These are phyloP conservation scores for Wiebesia pumilae DNA, from an alignment of 1,140 invertebrate species.

Conservation along the genomic window DNA sequence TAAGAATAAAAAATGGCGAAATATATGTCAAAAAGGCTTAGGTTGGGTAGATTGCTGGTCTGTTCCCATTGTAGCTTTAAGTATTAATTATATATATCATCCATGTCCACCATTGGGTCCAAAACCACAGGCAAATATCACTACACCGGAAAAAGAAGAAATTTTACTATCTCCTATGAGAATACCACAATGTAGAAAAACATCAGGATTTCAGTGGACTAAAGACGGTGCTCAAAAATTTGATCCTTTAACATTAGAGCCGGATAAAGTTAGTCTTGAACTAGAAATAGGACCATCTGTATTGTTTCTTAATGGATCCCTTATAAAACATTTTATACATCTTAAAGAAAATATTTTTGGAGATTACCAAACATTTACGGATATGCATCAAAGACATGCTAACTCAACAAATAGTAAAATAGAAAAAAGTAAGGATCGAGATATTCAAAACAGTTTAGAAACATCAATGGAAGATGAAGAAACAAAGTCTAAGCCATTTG, in stretches of 20 bases:
- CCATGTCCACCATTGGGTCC: slow-evolving; percentile 90
- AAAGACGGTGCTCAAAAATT: slow-evolving; percentile 84
- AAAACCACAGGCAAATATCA: slow-evolving; percentile 91
- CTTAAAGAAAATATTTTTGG: slow-evolving; percentile 98
- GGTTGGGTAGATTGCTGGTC: slow-evolving; percentile 98
- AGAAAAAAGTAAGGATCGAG: slow-evolving; percentile 72
- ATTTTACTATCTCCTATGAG: slow-evolving; percentile 92
- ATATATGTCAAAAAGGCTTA: slow-evolving; percentile 85
- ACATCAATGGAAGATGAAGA: slow-evolving; percentile 76
- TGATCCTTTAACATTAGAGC: slow-evolving; percentile 87
- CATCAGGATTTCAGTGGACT: slow-evolving; percentile 81
- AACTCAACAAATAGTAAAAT: slow-evolving; percentile 60
- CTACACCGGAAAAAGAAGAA: slow-evolving; percentile 95
- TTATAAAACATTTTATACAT: slow-evolving; percentile 91
- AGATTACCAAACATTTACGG: slow-evolving; percentile 94
- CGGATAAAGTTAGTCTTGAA: slow-evolving; percentile 93
- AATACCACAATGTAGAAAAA: slow-evolving; percentile 86
- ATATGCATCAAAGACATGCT: slow-evolving; percentile 84
- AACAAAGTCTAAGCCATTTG: slow-evolving; percentile 80
- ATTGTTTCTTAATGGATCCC: slow-evolving; percentile 90
- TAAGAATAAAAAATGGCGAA: slow-evolving; percentile 88
- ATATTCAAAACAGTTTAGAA: slow-evolving; percentile 72
- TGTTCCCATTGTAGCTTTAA: slow-evolving; percentile 93
- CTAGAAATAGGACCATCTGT: slow-evolving; percentile 95
- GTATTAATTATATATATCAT: slow-evolving; percentile 93